Evolutionary conservation across 2,113 vertebrate genomes (phyloP), one percentile per base, ranked within the genome.

Genomic region (Pomatostomus ruficeps): DNA sequence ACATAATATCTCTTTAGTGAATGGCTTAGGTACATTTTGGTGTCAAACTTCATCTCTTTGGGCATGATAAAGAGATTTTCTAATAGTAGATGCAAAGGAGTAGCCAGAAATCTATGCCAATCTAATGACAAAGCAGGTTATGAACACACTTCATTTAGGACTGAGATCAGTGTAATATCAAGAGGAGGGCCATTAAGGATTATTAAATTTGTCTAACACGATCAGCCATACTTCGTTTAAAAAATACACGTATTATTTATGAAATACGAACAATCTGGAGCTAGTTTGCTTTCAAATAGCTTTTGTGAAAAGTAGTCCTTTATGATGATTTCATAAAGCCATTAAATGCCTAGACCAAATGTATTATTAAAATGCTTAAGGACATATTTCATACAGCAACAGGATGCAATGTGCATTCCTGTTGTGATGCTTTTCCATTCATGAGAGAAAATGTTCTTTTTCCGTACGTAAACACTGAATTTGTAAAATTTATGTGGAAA

Each of bases 131-230:
- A 91, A 90, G 31, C 35, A 74, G 48, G 28, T 80, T 90, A 74
- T 45, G 75, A 91, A 67, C 51, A 88, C 3, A 2, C 33, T 77
- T 91, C 12, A 22, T 66, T 83, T 88, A 80, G 28, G 48, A 38
- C 51, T 59, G 48, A 85, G 66, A 88, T 38, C 81, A 90, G 7
- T 45, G 26, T 59, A 58, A 40, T 76, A 51, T 21, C 35, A 71
- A 85, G 75, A 40, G 12, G 40, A 88, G 46, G 24, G 7, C 38
- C 33, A 83, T 89, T 78, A 88, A 76, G 40, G 58, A 89, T 92
- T 70, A 83, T 93, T 95, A 73, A 85, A 89, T 93, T 89, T 93
- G 11, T 78, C 54, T 89, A 74, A 86, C 17, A 68, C 35, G 73
- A 82, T 89, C 70, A 88, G 21, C 38, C 28, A 58, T 73, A 70